Percentiles rank a stretch among this genome's conserved stretches.
These are phyloP conservation scores for Drosophila lini DNA, from an alignment of 1,140 invertebrate species.

Conservation along the genomic window DNA sequence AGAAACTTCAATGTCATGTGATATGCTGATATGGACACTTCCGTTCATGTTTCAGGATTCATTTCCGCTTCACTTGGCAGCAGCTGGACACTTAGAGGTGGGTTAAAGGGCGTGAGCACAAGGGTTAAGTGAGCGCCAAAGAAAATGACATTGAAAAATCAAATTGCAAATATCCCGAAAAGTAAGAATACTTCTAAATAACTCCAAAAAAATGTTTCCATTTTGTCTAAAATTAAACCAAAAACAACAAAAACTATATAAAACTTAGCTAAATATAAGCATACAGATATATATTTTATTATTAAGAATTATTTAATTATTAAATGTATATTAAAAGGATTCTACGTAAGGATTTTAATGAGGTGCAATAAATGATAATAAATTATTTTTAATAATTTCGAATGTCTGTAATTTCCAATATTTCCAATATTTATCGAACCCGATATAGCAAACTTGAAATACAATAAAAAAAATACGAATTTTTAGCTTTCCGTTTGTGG, in stretches of 20 bases:
- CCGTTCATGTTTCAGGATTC: conserved; percentile 37
- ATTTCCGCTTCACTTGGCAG: conserved; percentile 56
- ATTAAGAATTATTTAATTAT: too few relatives aligned
- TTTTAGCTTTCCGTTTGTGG: not conserved
- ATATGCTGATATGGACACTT: conserved; percentile 38
- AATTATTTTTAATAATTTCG: too few relatives aligned
- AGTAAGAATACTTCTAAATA: too few relatives aligned
- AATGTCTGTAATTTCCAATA: not conserved
- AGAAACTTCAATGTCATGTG: conserved; percentile 28
- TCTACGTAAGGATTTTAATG: too few relatives aligned
- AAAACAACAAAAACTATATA: too few relatives aligned
- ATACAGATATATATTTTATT: too few relatives aligned
- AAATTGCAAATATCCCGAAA: conserved; percentile 13
- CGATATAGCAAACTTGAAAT: not conserved
- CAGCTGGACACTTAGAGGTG: conserved; percentile 20
- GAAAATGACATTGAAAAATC: not conserved
- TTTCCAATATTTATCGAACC: not conserved
- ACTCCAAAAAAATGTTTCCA: too few relatives aligned
- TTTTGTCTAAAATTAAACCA: too few relatives aligned
- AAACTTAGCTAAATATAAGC: too few relatives aligned
- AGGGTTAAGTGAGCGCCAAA: conserved; percentile 29
- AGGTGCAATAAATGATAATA: too few relatives aligned
- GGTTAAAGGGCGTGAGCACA: conserved; percentile 20
- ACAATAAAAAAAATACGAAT: not conserved
- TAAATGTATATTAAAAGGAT: too few relatives aligned